Percentiles rank a stretch among this genome's conserved stretches.
These are phyloP conservation scores for Piscicola geometra DNA, from an alignment of 2,888 invertebrate genomes.

Conservation along the genomic window DNA sequence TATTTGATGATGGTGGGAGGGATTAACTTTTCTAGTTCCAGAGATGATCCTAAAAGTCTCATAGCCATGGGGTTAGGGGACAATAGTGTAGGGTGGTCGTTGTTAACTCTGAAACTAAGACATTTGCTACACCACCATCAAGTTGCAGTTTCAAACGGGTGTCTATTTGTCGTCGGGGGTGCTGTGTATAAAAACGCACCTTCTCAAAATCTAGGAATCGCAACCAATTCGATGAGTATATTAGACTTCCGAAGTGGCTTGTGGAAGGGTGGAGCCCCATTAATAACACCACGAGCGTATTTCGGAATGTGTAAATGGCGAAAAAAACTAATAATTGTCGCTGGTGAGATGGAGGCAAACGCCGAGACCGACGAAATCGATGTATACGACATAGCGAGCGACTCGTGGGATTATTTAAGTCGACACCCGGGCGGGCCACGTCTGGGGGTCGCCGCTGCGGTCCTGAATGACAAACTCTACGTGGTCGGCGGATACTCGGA, in stretches of 20 bases:
- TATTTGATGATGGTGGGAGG: constrained; percentile 23
- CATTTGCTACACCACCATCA: constrained; percentile 27
- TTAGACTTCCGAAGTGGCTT: constrained; percentile 14
- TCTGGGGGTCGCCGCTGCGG: constrained; percentile 21
- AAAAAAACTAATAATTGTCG: constrained; percentile 3
- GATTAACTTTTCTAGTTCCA: constrained; percentile 1
- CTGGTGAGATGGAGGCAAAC: constrained; percentile 3
- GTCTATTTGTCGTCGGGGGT: constrained; percentile 15
- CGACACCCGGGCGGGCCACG: constrained; percentile 26
- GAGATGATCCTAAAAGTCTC: background rate
- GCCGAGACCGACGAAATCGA: constrained; percentile 24
- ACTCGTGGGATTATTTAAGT: constrained; percentile 15
- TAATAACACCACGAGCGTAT: constrained; percentile 21
- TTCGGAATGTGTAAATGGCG: constrained; percentile 26
- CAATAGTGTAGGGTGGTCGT: background rate
- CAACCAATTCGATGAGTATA: constrained; percentile 10
- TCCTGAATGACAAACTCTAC: constrained; percentile 6
- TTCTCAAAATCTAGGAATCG: background rate
- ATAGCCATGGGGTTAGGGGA: background rate
- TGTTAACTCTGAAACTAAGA: background rate
- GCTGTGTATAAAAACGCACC: background rate
- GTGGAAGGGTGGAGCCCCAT: constrained; percentile 1
- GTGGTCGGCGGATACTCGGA: constrained; percentile 17
- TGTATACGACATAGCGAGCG: constrained; percentile 6
- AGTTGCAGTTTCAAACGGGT: background rate